Percentiles rank a stretch among this genome's conserved stretches.
phyloP scores from a whole-genome alignment of 2,888 invertebrate species.

The Gasteruption jaculator region DNA sequence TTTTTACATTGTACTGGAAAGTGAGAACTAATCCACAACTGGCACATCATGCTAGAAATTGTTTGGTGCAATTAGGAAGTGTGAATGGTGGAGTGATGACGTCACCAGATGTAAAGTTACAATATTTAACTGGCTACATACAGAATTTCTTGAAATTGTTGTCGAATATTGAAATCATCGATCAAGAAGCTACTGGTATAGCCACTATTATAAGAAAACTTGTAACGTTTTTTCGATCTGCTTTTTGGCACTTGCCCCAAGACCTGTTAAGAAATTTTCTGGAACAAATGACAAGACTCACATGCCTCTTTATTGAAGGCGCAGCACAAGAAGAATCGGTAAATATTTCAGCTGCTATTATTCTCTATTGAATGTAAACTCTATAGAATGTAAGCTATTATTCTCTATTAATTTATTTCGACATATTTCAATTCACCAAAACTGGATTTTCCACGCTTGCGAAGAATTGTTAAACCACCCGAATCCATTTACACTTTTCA shows the following conservation, averaged over 20 bases:
- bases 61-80: slow-evolving; percentile 76
- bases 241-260: slow-evolving; percentile 50
- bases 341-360: slow-evolving; percentile 37
- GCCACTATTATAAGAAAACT: slow-evolving; percentile 65
- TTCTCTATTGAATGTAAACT: slow-evolving; percentile 5
- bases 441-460: too few relatives aligned
- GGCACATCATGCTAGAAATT: slow-evolving; percentile 73
- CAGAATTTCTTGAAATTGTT: slow-evolving; percentile 61
- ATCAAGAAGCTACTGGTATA: slow-evolving; percentile 65
- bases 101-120: slow-evolving; percentile 52
- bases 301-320: slow-evolving; percentile 62
- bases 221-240: slow-evolving; percentile 56
- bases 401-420: neutral
- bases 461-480: too few relatives aligned
- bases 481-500: slow-evolving; percentile 29
- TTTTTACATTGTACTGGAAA: slow-evolving; percentile 80
- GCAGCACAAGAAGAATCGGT: slow-evolving; percentile 66
- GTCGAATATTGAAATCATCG: slow-evolving; percentile 59
- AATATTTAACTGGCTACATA: slow-evolving; percentile 60
- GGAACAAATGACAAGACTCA: slow-evolving; percentile 60
- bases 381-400: neutral
- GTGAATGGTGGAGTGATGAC: slow-evolving; percentile 60
- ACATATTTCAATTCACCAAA: neutral
- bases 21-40: slow-evolving; percentile 71
- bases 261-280: slow-evolving; percentile 57